Evolutionary conservation across 1,140 invertebrate species (phyloP).

Genomic region (Mercenaria mercenaria): DNA sequence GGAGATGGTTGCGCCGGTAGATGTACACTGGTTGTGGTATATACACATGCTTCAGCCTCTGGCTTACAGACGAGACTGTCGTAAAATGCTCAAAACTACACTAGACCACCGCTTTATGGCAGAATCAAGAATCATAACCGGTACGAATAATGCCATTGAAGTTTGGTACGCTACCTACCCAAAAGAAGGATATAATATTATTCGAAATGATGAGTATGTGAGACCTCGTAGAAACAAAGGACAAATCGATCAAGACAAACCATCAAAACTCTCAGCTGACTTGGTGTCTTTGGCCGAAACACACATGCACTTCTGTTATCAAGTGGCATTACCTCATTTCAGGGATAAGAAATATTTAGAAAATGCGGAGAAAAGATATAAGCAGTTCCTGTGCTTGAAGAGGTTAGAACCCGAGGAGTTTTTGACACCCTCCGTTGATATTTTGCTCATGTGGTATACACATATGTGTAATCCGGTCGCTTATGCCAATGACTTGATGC

Average conservation of each 20-base stretch:
- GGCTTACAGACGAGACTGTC: slow-evolving; percentile 84
- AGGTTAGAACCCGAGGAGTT: slow-evolving; percentile 83
- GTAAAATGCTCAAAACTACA: slow-evolving; percentile 76
- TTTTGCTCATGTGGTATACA: slow-evolving; percentile 85
- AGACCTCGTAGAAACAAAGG: slow-evolving; percentile 33
- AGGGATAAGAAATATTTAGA: slow-evolving; percentile 82
- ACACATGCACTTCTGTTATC: slow-evolving; percentile 78
- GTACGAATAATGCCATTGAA: slow-evolving; percentile 22
- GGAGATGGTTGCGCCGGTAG: slow-evolving; percentile 82
- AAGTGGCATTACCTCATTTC: slow-evolving; percentile 86
- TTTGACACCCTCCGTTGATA: slow-evolving; percentile 86
- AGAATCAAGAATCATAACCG: slow-evolving; percentile 43
- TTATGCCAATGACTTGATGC: slow-evolving; percentile 80
- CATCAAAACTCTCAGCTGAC: slow-evolving; percentile 79
- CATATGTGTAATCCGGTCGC: slow-evolving; percentile 84
- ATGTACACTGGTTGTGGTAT: slow-evolving; percentile 86
- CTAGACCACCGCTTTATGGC: slow-evolving; percentile 83
- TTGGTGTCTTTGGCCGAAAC: slow-evolving; percentile 80
- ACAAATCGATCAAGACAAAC: slow-evolving; percentile 10
- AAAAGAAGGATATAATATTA: slow-evolving; percentile 49
- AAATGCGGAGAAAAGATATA: slow-evolving; percentile 84
- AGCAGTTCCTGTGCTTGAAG: slow-evolving; percentile 85
- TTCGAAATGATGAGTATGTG: slow-evolving; percentile 40
- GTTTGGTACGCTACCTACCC: slow-evolving; percentile 33
- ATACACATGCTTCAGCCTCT: slow-evolving; percentile 84